Evolutionary conservation across 2,888 invertebrate species (phyloP).

Genomic region (Sepiola atlantica): DNA sequence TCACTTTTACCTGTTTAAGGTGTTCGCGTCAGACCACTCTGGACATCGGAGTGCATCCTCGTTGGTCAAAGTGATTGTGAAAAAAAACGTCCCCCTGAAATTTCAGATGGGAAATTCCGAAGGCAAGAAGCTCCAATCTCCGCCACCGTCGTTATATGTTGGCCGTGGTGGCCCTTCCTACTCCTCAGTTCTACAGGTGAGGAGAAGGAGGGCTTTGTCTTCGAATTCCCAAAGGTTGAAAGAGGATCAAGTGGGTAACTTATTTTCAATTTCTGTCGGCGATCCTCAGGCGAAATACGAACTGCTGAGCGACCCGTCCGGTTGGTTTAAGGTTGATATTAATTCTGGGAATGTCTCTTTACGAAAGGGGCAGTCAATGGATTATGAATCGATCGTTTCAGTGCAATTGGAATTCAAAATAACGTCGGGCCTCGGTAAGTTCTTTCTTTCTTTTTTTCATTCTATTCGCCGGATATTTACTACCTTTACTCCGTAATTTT

Average conservation of each 20-base stretch:
- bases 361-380: not conserved
- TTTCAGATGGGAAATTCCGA: not conserved
- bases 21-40: not conserved
- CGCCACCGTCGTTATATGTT: not conserved
- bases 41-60: constrained; percentile 1
- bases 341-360: not conserved
- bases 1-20: not conserved
- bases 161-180: constrained; percentile 11
- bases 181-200: constrained; percentile 32
- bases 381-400: not conserved
- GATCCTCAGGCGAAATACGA: not conserved
- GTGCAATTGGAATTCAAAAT: not conserved
- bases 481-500: no score
- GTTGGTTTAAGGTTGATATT: not conserved
- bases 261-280: not conserved
- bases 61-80: not conserved
- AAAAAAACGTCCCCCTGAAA: not conserved
- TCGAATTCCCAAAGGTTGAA: not conserved
- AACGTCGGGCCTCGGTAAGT: not conserved
- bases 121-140: not conserved
- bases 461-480: no score
- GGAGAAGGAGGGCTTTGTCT: constrained; percentile 41
- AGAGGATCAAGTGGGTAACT: not conserved
- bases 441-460: no score
- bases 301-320: not conserved